A percentile compares a stretch with the other conserved stretches of the same genome.
Conservation (phyloP, 2,888 invertebrate species). For the Eupithecia dodoneata region DNA sequence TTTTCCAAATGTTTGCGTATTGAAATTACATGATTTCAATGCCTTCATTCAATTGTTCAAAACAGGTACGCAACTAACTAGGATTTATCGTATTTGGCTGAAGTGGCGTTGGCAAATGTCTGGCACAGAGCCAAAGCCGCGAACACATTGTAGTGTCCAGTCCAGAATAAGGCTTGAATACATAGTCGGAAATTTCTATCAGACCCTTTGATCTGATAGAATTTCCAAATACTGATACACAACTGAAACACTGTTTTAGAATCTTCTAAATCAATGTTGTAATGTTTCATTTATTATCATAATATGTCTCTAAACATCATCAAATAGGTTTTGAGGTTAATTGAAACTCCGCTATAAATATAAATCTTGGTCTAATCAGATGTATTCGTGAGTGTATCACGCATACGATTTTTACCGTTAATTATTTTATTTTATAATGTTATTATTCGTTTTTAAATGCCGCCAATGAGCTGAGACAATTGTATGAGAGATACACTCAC, state of each 20-base stretch:
- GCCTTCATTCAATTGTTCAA: neutral
- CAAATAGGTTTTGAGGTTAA: neutral
- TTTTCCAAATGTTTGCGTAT: too few relatives aligned
- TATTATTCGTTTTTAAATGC: too few relatives aligned
- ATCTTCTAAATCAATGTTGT: neutral
- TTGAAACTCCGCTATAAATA: neutral
- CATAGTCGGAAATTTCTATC: slow-evolving; percentile 22
- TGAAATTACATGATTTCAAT: neutral
- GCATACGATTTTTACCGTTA: too few relatives aligned
- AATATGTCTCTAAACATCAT: neutral
- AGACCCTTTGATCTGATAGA: neutral
- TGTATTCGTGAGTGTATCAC: too few relatives aligned
- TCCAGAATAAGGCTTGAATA: slow-evolving; percentile 2
- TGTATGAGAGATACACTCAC: too few relatives aligned
- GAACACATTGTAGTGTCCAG: slow-evolving; percentile 31
- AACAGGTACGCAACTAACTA: slow-evolving; percentile 19
- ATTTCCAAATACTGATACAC: too few relatives aligned
- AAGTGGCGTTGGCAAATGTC: slow-evolving; percentile 18
- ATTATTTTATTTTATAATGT: neutral
- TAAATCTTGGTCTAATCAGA: neutral
- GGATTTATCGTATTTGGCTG: slow-evolving; percentile 29
- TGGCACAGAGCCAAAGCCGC: slow-evolving; percentile 32
- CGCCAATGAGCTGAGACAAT: neutral
- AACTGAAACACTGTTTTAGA: too few relatives aligned
- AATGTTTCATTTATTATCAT: neutral